Conservation (phyloP, 2,113 vertebrate species). For the Cercopithecus mona region DNA sequence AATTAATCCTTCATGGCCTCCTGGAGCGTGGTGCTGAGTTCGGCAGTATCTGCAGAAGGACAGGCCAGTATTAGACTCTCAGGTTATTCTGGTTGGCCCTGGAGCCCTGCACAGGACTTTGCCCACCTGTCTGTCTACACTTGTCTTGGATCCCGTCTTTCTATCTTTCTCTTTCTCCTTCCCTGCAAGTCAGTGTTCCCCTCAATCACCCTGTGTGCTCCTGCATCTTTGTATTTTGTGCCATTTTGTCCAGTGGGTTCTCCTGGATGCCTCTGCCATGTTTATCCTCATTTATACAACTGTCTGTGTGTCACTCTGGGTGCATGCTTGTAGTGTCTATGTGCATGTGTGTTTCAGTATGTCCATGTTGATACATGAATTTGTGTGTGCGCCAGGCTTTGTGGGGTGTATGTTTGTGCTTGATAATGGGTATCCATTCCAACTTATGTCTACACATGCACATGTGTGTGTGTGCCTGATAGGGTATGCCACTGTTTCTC, state of each 20-base stretch:
- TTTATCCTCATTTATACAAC: neutral
- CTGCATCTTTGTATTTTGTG: neutral
- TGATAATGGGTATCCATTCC: neutral
- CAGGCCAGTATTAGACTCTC: neutral
- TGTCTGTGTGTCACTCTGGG: neutral
- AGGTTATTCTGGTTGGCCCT: neutral
- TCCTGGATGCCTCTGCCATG: neutral
- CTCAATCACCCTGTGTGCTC: neutral
- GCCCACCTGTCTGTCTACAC: no score
- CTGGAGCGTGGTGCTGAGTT: neutral
- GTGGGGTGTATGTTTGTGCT: neutral
- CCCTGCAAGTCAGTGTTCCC: neutral
- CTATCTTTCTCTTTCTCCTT: neutral
- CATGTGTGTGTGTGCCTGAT: neutral
- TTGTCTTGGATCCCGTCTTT: no score
- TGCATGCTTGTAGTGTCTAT: neutral
- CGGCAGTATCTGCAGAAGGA: neutral
- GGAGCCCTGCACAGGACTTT: neutral
- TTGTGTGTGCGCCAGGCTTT: neutral
- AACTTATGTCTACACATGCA: neutral
- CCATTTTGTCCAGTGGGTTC: neutral
- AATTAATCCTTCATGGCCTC: neutral
- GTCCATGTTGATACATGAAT: neutral
- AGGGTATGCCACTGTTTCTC: neutral
- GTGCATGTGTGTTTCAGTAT: fast-evolving